Percentiles rank a stretch among this genome's conserved stretches.
These are phyloP conservation scores for Eulemur coronatus DNA, from an alignment of 2,797 vertebrate species.

Conservation along the genomic window DNA sequence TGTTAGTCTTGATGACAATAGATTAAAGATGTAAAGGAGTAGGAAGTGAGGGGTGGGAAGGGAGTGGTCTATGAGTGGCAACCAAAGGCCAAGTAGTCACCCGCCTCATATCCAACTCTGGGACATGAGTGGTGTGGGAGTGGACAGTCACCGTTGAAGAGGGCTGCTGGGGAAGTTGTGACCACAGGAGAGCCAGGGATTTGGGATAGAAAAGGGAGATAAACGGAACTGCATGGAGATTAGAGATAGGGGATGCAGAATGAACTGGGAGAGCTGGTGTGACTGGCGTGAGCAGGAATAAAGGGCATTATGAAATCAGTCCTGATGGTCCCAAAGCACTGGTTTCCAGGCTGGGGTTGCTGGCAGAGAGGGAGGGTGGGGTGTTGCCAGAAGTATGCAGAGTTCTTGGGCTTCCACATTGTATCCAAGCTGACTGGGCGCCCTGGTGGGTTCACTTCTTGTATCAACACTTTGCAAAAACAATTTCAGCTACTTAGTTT, in stretches of 20 bases:
- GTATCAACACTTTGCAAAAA: neutral
- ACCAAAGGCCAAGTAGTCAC: neutral
- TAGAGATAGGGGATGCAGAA: neutral
- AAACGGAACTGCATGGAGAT: no score
- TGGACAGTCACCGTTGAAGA: neutral
- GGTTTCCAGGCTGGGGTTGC: no score
- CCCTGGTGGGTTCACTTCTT: neutral
- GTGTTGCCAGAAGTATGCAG: neutral
- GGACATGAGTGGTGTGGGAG: neutral
- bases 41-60: neutral
- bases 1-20: neutral
- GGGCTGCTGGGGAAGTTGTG: neutral
- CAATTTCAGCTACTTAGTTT: neutral
- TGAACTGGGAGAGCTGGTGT: neutral
- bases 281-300: no score
- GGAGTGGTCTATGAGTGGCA: neutral
- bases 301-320: no score
- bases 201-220: neutral
- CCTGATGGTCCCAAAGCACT: neutral
- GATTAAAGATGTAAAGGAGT: no score
- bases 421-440: neutral
- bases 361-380: neutral
- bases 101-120: neutral
- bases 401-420: neutral
- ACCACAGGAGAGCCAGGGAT: neutral